Conservation (phyloP, 1,140 invertebrate genomes). For the Brachionus paranguensis region DNA sequence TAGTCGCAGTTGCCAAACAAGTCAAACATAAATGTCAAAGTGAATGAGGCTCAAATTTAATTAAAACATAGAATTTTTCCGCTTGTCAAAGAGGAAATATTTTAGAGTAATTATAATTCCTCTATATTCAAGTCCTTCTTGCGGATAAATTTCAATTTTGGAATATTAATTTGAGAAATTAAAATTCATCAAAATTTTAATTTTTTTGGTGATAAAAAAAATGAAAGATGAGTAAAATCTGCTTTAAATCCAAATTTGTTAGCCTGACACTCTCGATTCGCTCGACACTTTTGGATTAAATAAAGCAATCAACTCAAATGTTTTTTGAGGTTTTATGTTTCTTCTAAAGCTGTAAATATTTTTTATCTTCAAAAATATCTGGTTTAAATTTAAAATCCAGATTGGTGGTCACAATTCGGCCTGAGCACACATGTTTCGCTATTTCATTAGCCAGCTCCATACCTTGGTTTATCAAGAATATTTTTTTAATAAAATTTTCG, state of each 20-base stretch:
- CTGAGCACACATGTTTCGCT: background rate
- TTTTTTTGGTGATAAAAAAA: background rate
- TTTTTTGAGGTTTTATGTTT: constrained; percentile 9
- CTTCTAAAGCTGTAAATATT: constrained; percentile 1
- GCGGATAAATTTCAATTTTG: background rate
- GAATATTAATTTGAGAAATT: background rate
- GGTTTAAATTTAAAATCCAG: background rate
- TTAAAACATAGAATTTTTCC: background rate
- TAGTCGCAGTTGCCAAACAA: background rate
- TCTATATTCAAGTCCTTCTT: background rate
- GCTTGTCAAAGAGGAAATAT: background rate
- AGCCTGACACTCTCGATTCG: background rate
- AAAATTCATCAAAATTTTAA: background rate
- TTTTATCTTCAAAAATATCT: background rate
- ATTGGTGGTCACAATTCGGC: background rate
- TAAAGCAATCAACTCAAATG: background rate
- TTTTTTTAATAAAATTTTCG: background rate
- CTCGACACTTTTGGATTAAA: background rate
- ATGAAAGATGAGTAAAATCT: background rate
- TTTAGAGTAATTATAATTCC: background rate
- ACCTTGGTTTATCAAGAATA: background rate
- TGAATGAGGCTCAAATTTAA: background rate
- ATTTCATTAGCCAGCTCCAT: background rate
- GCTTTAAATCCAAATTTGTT: background rate
- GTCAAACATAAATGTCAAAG: background rate